A percentile compares a stretch with the other conserved stretches of the same genome.
These are phyloP conservation scores for Bradypodion pumilum DNA, from an alignment of 2,797 vertebrate species.

Conservation along the genomic window DNA sequence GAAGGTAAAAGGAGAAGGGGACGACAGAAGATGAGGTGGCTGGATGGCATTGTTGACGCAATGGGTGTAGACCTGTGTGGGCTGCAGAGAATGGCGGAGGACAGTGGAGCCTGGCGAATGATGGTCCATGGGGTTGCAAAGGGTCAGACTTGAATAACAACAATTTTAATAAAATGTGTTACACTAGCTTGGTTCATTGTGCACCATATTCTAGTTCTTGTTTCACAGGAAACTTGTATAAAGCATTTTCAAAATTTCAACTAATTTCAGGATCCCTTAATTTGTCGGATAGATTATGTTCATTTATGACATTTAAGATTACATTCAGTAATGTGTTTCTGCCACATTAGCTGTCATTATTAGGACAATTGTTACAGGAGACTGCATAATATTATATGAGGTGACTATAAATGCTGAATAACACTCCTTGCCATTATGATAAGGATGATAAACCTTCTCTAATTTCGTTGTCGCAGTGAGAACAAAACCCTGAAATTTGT, in stretches of 20 bases:
- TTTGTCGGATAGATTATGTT: neutral
- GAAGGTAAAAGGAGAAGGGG: no score
- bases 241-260: neutral
- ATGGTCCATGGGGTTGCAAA: no score
- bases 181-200: neutral
- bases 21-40: no score
- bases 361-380: neutral
- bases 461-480: no score
- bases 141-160: no score
- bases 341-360: neutral
- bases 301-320: neutral
- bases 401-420: constrained; percentile 4
- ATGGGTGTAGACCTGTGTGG: no score
- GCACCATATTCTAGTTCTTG: neutral
- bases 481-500: no score
- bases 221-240: neutral
- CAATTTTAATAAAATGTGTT: neutral
- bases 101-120: no score
- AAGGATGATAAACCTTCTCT: no score
- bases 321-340: neutral
- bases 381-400: constrained; percentile 10
- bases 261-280: neutral
- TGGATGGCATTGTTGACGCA: no score
- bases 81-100: no score
- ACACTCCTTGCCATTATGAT: constrained; percentile 21